Conservation (phyloP, 2,797 vertebrate species). For the Sarcophilus harrisii region DNA sequence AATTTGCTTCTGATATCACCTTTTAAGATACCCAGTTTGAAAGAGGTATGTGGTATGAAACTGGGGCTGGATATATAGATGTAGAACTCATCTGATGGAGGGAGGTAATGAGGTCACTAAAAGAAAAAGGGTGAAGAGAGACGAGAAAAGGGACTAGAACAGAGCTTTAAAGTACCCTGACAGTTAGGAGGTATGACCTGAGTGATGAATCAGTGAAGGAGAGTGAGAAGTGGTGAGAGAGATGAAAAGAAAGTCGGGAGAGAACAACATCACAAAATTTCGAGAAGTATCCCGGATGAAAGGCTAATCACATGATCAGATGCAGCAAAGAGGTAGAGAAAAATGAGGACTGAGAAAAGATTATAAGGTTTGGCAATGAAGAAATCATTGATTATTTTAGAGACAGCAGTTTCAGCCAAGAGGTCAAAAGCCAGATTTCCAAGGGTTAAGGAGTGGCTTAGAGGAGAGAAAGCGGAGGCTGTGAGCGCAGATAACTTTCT, state of each 20-base stretch:
- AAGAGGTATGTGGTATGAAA: not conserved
- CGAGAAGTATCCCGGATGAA: not conserved
- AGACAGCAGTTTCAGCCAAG: not conserved
- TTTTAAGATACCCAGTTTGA: not conserved
- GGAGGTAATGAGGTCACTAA: not conserved
- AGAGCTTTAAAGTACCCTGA: not conserved
- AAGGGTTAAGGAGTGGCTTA: not conserved
- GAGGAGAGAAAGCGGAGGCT: not conserved
- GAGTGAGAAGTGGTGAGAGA: not conserved
- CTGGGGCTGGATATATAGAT: not conserved
- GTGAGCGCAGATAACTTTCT: not conserved
- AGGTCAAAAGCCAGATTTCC: not conserved
- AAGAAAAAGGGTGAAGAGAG: not conserved
- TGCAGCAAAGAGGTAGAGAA: not conserved
- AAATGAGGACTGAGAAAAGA: not conserved
- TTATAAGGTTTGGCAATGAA: not conserved
- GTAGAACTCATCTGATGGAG: too few relatives aligned
- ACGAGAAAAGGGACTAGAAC: not conserved
- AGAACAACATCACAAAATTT: not conserved
- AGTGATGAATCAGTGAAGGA: not conserved
- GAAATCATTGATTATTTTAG: not conserved
- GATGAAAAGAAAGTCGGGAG: not conserved
- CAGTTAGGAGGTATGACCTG: not conserved
- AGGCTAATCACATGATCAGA: not conserved
- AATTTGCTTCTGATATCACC: not conserved